phyloP scores from a whole-genome alignment of 2,113 vertebrate genomes.

The Ariopsis seemanni region DNA sequence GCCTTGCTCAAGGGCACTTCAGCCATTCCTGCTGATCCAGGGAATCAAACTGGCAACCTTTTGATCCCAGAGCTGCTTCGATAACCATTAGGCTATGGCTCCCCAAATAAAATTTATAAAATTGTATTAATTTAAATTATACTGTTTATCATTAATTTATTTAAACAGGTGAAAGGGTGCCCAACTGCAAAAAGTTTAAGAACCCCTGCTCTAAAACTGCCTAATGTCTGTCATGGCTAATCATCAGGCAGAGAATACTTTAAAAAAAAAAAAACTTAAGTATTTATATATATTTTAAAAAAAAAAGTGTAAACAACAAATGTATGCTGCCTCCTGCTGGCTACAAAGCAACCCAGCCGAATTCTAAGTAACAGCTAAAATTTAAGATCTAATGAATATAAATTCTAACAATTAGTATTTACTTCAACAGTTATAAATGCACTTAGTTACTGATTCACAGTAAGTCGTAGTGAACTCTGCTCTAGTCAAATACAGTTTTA shows the following conservation, averaged over 20 bases:
- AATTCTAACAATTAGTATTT: background rate
- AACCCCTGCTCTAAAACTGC: background rate
- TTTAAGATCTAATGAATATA: background rate
- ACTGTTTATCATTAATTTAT: background rate
- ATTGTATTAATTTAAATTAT: background rate
- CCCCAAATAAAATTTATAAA: background rate
- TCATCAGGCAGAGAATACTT: background rate
- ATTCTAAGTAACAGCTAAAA: background rate
- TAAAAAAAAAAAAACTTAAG: background rate
- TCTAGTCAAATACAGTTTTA: background rate
- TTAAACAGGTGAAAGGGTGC: background rate
- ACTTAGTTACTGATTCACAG: conserved; percentile 6
- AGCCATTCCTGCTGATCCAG: no score
- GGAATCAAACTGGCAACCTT: no score
- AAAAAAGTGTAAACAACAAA: background rate
- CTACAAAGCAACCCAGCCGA: background rate
- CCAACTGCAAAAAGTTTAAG: background rate
- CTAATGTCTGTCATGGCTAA: background rate
- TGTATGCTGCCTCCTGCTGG: conserved; percentile 40
- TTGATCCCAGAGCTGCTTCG: no score
- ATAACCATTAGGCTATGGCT: no score
- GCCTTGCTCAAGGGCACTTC: no score
- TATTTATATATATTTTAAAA: background rate
- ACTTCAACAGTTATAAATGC: background rate
- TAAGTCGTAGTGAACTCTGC: no score